These are phyloP conservation scores for Dendrolimus kikuchii DNA, from an alignment of 1,140 invertebrate species.

Conservation along the genomic window DNA sequence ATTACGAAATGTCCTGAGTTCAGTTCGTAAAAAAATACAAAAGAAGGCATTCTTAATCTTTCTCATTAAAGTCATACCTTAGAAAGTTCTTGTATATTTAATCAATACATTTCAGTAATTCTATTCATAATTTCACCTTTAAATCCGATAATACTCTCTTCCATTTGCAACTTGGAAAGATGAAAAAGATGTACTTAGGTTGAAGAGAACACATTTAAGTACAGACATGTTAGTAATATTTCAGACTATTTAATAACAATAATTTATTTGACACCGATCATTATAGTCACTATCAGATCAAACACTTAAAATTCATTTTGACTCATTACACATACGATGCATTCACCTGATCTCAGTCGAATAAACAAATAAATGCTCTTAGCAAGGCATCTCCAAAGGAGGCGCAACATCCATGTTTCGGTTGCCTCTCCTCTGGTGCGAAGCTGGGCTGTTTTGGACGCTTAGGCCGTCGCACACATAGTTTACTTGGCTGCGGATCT, in stretches of 20 bases:
- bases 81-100: neutral
- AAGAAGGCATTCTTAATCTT: constrained; percentile 19
- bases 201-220: too few species aligned
- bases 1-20: constrained; percentile 13
- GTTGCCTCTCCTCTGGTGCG: constrained; percentile 42
- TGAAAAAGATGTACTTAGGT: too few species aligned
- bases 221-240: too few species aligned
- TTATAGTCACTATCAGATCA: neutral
- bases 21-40: constrained; percentile 33
- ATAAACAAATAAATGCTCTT: constrained; percentile 62
- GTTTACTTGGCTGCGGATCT: constrained; percentile 42
- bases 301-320: neutral
- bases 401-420: constrained; percentile 55
- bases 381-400: constrained; percentile 60
- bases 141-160: too few species aligned
- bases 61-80: neutral
- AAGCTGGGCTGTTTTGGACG: constrained; percentile 58
- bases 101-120: neutral
- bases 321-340: constrained; percentile 9
- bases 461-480: constrained; percentile 51
- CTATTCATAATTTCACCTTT: too few species aligned
- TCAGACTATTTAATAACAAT: too few species aligned
- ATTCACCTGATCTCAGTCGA: constrained; percentile 46
- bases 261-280: neutral
- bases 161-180: too few species aligned